phyloP scores from a whole-genome alignment of 2,113 vertebrate genomes.

The Bos indicus region DNA sequence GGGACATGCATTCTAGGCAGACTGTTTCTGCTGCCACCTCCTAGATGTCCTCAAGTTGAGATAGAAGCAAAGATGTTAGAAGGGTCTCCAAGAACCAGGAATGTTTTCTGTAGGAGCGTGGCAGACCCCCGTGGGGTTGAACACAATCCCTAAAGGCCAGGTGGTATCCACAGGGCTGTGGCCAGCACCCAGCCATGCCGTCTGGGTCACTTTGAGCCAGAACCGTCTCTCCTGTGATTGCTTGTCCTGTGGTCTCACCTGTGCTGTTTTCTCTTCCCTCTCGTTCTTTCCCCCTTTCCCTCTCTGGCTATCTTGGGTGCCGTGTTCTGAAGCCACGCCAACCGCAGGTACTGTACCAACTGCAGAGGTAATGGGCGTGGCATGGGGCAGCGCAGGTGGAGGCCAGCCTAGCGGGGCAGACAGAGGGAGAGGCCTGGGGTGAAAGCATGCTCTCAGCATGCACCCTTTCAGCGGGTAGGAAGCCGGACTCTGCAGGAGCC shows the following conservation, averaged over 20 bases:
- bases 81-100: not conserved
- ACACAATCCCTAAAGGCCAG: not conserved
- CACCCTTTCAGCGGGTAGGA: constrained; percentile 75
- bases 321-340: constrained; percentile 87
- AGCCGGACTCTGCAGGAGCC: not conserved
- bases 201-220: not conserved
- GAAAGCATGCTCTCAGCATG: constrained; percentile 57
- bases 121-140: not conserved
- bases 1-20: accelerated
- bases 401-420: not conserved
- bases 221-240: not conserved
- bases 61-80: not conserved
- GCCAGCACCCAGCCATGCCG: not conserved
- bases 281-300: constrained; percentile 58
- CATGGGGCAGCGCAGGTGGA: constrained; percentile 27
- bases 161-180: not conserved
- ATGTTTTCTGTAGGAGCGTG: not conserved
- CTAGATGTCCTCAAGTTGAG: not conserved
- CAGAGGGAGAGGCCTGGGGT: not conserved
- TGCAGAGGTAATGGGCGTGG: constrained; percentile 86
- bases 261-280: constrained; percentile 78
- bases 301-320: constrained; percentile 77
- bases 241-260: constrained; percentile 70
- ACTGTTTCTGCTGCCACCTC: not conserved
- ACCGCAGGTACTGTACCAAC: constrained; percentile 89